Evolutionary conservation across 1,140 invertebrate genomes (phyloP).

Genomic region (Drosophila suzukii): DNA sequence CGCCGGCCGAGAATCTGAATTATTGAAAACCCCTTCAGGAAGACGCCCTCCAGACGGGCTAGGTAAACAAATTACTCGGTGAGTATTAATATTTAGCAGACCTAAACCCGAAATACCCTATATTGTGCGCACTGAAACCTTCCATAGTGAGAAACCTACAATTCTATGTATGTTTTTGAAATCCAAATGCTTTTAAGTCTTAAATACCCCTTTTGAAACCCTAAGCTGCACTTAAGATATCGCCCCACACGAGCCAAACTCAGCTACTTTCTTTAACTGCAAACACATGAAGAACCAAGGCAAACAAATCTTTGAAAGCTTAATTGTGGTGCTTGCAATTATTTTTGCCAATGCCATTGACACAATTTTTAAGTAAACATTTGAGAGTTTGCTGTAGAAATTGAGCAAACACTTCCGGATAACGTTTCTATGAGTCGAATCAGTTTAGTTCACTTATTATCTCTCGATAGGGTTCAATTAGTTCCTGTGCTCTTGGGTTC

Average conservation of each 20-base stretch:
- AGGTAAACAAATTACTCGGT: constrained; percentile 41
- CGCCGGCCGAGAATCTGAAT: constrained; percentile 30
- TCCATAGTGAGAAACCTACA: no score
- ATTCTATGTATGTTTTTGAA: background rate
- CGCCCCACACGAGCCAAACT: constrained; percentile 49
- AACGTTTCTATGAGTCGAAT: background rate
- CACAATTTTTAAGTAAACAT: constrained; percentile 54
- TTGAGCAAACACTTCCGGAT: constrained; percentile 7
- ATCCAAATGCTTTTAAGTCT: background rate
- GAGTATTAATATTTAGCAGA: constrained; percentile 4
- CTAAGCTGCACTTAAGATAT: constrained; percentile 41
- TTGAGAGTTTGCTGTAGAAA: constrained; percentile 9
- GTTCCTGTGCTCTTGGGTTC: constrained; percentile 6
- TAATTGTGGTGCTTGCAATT: constrained; percentile 18
- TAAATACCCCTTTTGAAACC: constrained; percentile 16
- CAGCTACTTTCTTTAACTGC: constrained; percentile 65
- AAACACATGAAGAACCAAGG: constrained; percentile 32
- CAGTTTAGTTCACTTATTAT: background rate
- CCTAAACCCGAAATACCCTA: constrained; percentile 11
- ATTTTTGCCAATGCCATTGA: constrained; percentile 54
- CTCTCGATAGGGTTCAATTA: constrained; percentile 12
- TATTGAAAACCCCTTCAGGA: constrained; percentile 46
- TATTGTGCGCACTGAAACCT: background rate
- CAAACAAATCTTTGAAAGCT: constrained; percentile 27
- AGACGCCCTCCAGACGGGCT: constrained; percentile 24